These are phyloP conservation scores for Antheraea mylitta DNA, from an alignment of 1,140 invertebrate species.

Conservation along the genomic window DNA sequence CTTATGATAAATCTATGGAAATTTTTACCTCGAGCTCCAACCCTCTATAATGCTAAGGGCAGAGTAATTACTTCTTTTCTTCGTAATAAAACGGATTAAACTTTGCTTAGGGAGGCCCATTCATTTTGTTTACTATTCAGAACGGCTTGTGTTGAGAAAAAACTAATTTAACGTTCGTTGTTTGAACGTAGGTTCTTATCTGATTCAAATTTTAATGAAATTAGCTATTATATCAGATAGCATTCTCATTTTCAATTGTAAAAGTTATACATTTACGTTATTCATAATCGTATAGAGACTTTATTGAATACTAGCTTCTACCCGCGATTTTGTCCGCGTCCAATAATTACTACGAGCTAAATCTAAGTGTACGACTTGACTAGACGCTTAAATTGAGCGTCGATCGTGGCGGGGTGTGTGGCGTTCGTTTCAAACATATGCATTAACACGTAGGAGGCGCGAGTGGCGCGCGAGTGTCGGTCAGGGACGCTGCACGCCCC, in stretches of 20 bases:
- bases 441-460: too few species aligned
- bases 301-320: too few species aligned
- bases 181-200: conserved; percentile 42
- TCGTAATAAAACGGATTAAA: conserved; percentile 78
- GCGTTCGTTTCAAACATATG: too few species aligned
- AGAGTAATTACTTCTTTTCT: conserved; percentile 78
- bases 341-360: too few species aligned
- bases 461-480: too few species aligned
- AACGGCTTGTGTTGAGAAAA: conserved; percentile 64
- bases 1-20: conserved; percentile 78
- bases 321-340: too few species aligned
- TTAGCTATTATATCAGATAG: conserved; percentile 20
- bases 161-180: conserved; percentile 61
- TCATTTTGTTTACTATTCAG: conserved; percentile 77
- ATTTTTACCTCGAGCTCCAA: conserved; percentile 73
- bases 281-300: not conserved
- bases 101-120: conserved; percentile 76
- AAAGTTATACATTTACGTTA: not conserved
- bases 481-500: too few species aligned
- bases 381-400: too few species aligned
- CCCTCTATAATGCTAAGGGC: conserved; percentile 72
- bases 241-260: not conserved
- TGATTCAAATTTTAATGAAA: conserved; percentile 62
- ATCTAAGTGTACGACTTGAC: too few species aligned
- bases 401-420: too few species aligned